Conservation (phyloP, 2,113 vertebrate species). For the Caracal caracal region DNA sequence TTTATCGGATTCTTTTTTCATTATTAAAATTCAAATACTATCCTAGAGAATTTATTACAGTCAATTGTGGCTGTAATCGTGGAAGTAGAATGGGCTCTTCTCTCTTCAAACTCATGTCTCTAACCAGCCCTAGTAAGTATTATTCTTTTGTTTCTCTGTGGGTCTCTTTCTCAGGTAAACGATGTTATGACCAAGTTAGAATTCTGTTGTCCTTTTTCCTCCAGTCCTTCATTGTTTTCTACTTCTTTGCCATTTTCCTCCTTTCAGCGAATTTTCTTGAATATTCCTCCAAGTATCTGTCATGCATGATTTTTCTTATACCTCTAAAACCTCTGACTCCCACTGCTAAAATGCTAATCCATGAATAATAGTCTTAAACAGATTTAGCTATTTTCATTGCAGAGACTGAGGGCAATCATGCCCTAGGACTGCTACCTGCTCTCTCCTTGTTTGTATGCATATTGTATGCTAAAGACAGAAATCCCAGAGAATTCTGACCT, state of each 20-base stretch:
- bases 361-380: neutral
- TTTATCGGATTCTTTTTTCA: neutral
- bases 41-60: neutral
- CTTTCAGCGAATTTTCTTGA: neutral
- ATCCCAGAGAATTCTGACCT: neutral
- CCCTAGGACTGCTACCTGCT: neutral
- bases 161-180: neutral
- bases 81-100: neutral
- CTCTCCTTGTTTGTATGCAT: neutral
- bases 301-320: neutral
- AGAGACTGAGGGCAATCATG: neutral
- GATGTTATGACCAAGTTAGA: neutral
- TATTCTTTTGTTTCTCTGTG: neutral
- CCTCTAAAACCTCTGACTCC: neutral
- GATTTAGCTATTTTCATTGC: neutral
- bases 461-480: neutral
- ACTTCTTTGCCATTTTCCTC: neutral
- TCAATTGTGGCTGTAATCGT: neutral
- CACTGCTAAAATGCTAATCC: neutral
- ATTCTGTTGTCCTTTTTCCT: neutral
- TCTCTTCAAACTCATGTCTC: neutral
- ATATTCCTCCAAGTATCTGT: neutral
- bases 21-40: neutral
- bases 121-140: neutral
- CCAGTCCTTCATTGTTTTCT: neutral